Conservation (phyloP, 2,888 invertebrate genomes). For the Caenorhabditis doughertyi region DNA sequence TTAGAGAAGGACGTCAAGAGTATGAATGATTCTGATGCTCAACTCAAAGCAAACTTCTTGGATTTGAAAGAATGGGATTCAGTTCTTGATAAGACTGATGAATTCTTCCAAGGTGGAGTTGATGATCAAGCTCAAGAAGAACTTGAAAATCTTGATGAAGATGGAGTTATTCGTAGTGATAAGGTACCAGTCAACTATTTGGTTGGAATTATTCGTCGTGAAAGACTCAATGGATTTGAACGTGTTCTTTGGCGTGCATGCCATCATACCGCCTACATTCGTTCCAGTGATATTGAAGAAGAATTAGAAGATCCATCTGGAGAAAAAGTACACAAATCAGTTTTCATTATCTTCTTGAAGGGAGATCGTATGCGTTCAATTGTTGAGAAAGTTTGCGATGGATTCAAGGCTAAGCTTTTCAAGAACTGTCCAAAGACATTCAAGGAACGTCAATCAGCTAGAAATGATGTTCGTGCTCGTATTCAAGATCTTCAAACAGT, state of each 20-base stretch:
- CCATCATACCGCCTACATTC: constrained; percentile 89
- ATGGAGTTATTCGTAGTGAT: constrained; percentile 51
- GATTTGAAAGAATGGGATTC: constrained; percentile 82
- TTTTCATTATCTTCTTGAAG: constrained; percentile 90
- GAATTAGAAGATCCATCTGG: constrained; percentile 92
- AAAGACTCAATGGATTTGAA: constrained; percentile 95
- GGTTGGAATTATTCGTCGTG: constrained; percentile 95
- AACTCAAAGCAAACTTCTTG: constrained; percentile 79
- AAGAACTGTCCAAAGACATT: constrained; percentile 98
- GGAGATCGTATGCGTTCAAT: constrained; percentile 97
- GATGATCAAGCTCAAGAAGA: constrained; percentile 75
- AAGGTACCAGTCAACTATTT: constrained; percentile 87
- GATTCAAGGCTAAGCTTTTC: constrained; percentile 90
- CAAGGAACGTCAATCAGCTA: constrained; percentile 84
- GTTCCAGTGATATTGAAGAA: constrained; percentile 90
- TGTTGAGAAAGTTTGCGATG: constrained; percentile 89
- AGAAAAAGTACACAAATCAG: constrained; percentile 95
- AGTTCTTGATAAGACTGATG: constrained; percentile 81
- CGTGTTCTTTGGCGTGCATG: constrained; percentile 98
- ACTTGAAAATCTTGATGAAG: constrained; percentile 69
- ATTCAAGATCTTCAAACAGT: constrained; percentile 90
- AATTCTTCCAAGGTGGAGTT: constrained; percentile 81
- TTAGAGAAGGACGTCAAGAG: constrained; percentile 81
- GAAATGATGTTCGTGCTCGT: constrained; percentile 80
- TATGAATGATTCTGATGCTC: constrained; percentile 81